Evolutionary conservation across 2,888 invertebrate species (phyloP).

Genomic region (Strigamia maritima): DNA sequence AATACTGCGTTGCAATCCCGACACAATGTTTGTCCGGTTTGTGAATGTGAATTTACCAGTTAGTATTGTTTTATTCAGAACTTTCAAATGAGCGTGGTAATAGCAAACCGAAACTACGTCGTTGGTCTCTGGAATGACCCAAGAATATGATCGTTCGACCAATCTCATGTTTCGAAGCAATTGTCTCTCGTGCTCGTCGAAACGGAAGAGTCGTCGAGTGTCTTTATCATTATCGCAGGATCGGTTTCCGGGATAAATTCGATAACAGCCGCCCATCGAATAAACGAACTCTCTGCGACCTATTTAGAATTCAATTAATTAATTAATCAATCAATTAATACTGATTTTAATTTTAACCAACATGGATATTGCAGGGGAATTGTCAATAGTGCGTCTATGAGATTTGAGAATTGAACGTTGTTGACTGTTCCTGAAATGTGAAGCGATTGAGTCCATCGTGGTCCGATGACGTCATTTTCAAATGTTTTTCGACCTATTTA

Average conservation of each 20-base stretch:
- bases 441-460: not conserved
- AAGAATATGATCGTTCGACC: not conserved
- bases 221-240: not conserved
- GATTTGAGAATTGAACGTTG: not conserved
- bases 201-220: not conserved
- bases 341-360: not conserved
- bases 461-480: not conserved
- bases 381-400: not conserved
- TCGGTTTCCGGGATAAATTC: not conserved
- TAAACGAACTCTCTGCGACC: not conserved
- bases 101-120: not conserved
- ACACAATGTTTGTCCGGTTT: not conserved
- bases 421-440: not conserved
- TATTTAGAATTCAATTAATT: not conserved
- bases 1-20: not conserved
- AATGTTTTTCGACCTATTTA: not conserved
- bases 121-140: not conserved
- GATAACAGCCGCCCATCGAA: not conserved
- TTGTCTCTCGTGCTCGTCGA: not conserved
- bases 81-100: not conserved
- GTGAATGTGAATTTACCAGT: not conserved
- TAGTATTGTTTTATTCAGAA: not conserved
- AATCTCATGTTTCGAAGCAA: not conserved
- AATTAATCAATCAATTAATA: not conserved
- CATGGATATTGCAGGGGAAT: not conserved